Base-by-base conservation (phyloP, 2,888 invertebrate genomes). In the Colostygia pectinataria region DNA sequence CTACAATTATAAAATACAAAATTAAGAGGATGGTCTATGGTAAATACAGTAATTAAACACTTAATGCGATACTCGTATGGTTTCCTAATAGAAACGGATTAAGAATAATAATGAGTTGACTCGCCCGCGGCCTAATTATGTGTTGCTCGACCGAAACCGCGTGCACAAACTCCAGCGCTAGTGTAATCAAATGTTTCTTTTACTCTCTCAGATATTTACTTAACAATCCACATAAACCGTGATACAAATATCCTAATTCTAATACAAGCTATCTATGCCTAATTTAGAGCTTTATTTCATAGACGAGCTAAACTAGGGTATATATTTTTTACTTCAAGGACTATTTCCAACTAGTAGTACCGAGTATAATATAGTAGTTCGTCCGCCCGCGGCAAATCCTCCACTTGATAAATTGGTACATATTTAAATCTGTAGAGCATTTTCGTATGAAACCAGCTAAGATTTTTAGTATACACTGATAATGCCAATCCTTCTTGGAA, bases 31-130 rank as follows among this genome's bases (percentile, higher is more conserved):
- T n/a, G n/a, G n/a, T n/a, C n/a, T n/a, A n/a, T n/a, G n/a, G n/a
- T n/a, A n/a, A n/a, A n/a, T 55, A 44, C 42, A 32, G 64, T 66
- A 67, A 68, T 61, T 47, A 60, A 61, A 67, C 55, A 64, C 59
- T 57, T 61, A 63, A 59, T 55, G 60, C 42, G 54, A 56, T 61
- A 62, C 50, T 61, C 51, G 53, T 68, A 71, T 55, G 72, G 68
- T 54, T 70, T 71, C 66, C 63, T 68, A 68, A 71, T 66, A 65
- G 61, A 57, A 51, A 34, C 25, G 61, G 64, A 70, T 70, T 71
- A 66, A 52, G 55, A 60, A 64, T 65, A 65, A 68, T 59, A 62
- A 59, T 60, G 63, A 61, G 55, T 55, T 41, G 55, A 57, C 55
- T 55, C 48, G 36, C 33, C 39, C 36, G 32, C 37, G 36, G 42